Base-by-base conservation (phyloP, 2,797 vertebrate species). In the Enteromius paludinosus region DNA sequence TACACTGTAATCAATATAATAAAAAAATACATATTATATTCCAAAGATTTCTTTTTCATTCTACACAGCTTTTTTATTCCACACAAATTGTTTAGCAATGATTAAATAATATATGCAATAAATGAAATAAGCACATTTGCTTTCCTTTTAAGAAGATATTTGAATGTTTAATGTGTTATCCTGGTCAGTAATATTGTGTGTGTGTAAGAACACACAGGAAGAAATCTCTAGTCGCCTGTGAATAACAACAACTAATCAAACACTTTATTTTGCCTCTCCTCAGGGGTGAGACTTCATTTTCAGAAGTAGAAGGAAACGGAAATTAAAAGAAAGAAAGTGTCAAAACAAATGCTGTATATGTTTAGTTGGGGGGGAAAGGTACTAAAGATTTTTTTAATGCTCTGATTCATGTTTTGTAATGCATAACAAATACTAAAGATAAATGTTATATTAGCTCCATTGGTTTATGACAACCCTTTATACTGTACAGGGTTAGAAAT, bases 231-330 rank as follows among this genome's bases (percentile, higher is more conserved):
- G 61, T 65, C 25, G 18, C 59, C 33, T 75, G 80, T 74, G 80
- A 74, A 66, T 66, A 66, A 82, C 80, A 68, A 52, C 80, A 82
- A 82, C 23, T 70, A 83, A 83, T 83, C 62, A 83, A 77, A 83
- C 72, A 83, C 81, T 76, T 76, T 61, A 69, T 76, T 83, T 77
- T 45, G 81, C 25, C 61, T 70, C 52, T 76, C 81, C 73, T 83
- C 64, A 47, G 81, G 81, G 81, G 49, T 70, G 52, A 76, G 80
- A 66, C 47, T 72, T 25, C 56, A 72, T 72, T 62, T 62, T 49
- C 14, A 54, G 49, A 49, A 74, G 38, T 68, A 18, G 43, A 61
- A 76, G 15, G 52, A 30, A 41, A 76, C 18, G 47, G 23, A 74
- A 82, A 66, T 69, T 30, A 79, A 70, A 70, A 59, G n/a, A 45